Evolutionary conservation across 92 coral and sea anemone species (phyloP).

Genomic region (Bergia puertoricense): DNA sequence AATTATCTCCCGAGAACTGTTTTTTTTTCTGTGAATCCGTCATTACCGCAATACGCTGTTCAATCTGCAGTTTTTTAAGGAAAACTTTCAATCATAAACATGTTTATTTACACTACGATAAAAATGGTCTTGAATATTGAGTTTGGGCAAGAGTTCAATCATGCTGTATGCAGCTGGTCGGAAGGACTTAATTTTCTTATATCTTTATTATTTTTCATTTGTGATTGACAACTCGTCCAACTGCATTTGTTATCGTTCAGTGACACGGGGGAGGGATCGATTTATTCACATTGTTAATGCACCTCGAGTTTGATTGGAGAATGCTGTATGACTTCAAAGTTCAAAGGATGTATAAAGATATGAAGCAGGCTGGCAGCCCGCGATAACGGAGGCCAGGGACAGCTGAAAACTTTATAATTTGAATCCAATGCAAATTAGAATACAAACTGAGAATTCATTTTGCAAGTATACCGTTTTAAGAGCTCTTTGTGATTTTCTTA

Average conservation of each 20-base stretch:
- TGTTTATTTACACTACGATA: background rate
- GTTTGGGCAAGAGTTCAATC: background rate
- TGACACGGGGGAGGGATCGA: background rate
- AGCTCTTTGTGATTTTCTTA: background rate
- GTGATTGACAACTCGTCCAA: background rate
- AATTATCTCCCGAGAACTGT: background rate
- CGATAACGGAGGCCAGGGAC: conserved; percentile 31
- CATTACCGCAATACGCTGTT: background rate
- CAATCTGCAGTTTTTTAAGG: background rate
- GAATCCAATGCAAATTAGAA: conserved; percentile 7
- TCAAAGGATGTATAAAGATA: conserved; percentile 1
- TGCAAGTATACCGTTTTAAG: background rate
- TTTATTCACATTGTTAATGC: background rate
- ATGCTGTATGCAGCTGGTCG: background rate
- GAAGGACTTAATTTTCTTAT: background rate
- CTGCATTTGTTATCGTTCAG: background rate
- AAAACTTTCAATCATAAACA: background rate
- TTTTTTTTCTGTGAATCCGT: background rate
- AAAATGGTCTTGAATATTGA: conserved; percentile 13
- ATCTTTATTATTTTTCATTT: background rate
- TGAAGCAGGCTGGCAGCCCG: conserved; percentile 3
- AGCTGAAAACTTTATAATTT: conserved; percentile 9
- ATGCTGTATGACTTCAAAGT: background rate
- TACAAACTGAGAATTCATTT: conserved; percentile 1
- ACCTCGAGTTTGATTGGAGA: background rate